Evolutionary conservation across 2,113 vertebrate genomes (phyloP).

Genomic region (Scartelaos histophorus): DNA sequence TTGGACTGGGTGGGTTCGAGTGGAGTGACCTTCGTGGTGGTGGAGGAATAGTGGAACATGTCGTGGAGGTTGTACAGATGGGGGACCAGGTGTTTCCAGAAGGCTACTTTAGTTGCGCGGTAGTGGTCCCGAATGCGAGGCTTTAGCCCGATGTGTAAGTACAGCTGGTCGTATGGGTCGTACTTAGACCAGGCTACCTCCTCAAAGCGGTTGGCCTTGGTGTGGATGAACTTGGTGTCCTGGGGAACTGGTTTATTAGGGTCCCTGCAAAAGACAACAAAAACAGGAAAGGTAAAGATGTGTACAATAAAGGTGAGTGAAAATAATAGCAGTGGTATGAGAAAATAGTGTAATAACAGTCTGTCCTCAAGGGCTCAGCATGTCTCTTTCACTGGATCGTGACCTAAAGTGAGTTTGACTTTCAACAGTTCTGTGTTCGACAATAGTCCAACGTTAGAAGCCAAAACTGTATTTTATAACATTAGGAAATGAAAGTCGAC

Average conservation of each 20-base stretch:
- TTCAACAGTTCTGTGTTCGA: no score
- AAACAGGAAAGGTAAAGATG: conserved; percentile 10
- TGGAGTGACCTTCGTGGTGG: conserved; percentile 93
- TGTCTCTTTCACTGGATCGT: conserved; percentile 6
- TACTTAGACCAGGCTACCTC: conserved; percentile 99
- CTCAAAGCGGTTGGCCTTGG: conserved; percentile 97
- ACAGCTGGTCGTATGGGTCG: conserved; percentile 94
- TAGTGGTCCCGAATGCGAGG: conserved; percentile 97
- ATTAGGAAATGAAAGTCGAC: background rate
- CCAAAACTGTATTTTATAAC: background rate
- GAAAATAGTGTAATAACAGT: conserved; percentile 45
- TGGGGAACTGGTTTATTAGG: conserved; percentile 98
- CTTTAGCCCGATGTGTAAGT: conserved; percentile 97
- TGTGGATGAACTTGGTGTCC: conserved; percentile 99
- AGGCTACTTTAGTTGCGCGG: conserved; percentile 97
- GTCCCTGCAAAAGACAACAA: conserved; percentile 78
- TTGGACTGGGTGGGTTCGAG: conserved; percentile 91
- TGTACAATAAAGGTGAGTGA: background rate
- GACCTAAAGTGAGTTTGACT: background rate
- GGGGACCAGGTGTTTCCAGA: conserved; percentile 98
- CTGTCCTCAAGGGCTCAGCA: conserved; percentile 55
- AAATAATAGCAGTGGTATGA: background rate
- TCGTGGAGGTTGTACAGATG: conserved; percentile 98
- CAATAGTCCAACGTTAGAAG: background rate
- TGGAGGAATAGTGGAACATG: conserved; percentile 98